Conservation (phyloP, 2,888 invertebrate species). For the Drymonia ruficornis region DNA sequence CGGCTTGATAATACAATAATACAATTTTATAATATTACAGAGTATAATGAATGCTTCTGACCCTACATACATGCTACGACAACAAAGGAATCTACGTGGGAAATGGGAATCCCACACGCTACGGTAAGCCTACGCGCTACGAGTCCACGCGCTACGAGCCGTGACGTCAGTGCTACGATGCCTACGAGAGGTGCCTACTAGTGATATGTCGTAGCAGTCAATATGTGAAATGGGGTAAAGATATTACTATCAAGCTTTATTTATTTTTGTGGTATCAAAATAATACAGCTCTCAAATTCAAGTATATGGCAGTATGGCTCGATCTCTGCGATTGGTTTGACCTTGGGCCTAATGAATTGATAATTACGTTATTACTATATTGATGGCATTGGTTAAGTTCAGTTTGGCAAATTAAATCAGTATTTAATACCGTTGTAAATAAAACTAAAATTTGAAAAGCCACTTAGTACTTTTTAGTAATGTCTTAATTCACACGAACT, state of each 20-base stretch:
- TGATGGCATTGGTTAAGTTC: too few species aligned
- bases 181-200: slow-evolving; percentile 1
- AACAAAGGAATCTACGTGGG: background rate
- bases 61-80: background rate
- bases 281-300: too few species aligned
- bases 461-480: background rate
- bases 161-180: slow-evolving; percentile 3
- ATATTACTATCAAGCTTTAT: background rate
- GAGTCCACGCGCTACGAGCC: background rate
- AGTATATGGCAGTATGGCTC: too few species aligned
- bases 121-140: slow-evolving; percentile 4
- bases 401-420: too few species aligned
- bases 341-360: too few species aligned
- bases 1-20: too few species aligned
- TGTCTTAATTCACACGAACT: background rate
- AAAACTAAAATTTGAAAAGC: background rate
- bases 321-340: too few species aligned
- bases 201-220: background rate
- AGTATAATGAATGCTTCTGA: too few species aligned
- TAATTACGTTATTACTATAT: too few species aligned
- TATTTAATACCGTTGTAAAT: too few species aligned
- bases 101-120: background rate
- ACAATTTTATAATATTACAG: too few species aligned
- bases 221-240: background rate
- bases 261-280: too few species aligned